A percentile compares a stretch with the other conserved stretches of the same genome.
Evolutionary conservation across 2,797 vertebrate species (phyloP).

Genomic region (Eulemur albifrons): DNA sequence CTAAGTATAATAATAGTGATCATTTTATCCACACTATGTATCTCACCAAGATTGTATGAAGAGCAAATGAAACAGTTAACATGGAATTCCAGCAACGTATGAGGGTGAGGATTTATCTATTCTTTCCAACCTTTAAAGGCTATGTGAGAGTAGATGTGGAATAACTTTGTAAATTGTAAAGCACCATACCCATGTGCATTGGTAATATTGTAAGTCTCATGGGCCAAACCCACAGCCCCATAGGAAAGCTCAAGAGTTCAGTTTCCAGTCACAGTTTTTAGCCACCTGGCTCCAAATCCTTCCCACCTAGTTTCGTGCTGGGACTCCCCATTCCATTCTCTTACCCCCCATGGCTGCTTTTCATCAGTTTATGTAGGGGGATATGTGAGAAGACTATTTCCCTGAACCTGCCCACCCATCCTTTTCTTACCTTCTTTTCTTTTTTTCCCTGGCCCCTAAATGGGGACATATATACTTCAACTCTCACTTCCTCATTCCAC

Average conservation of each 20-base stretch:
- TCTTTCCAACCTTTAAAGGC: constrained; percentile 19
- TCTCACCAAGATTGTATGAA: background rate
- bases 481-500: background rate
- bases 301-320: background rate
- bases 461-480: background rate
- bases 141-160: background rate
- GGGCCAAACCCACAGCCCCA: background rate
- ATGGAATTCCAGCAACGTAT: background rate
- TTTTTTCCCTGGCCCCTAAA: background rate
- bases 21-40: background rate
- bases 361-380: background rate
- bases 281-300: background rate
- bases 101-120: background rate
- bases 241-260: background rate
- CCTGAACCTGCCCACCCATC: background rate
- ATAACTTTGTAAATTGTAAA: constrained; percentile 30
- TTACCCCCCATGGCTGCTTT: background rate
- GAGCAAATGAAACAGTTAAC: constrained; percentile 1
- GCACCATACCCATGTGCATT: background rate
- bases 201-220: background rate
- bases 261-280: constrained; percentile 4
- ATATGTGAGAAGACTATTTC: background rate
- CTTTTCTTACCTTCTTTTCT: background rate
- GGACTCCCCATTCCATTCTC: background rate
- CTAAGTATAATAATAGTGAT: background rate